Evolutionary conservation across 2,797 vertebrate species (phyloP), one percentile per base, ranked within the genome.

Genomic region (Natrix natrix): DNA sequence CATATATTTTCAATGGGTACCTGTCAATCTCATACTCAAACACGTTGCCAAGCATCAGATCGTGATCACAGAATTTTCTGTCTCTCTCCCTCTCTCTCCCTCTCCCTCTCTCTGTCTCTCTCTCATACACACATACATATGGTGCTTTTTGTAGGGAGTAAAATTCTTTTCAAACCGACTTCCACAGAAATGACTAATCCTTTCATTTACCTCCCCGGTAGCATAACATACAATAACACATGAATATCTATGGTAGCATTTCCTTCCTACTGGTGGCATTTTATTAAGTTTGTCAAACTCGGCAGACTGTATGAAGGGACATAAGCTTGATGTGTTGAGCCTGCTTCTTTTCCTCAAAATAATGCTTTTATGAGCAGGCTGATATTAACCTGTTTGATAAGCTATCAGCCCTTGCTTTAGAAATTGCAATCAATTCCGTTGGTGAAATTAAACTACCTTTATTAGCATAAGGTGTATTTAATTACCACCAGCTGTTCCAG

Each of bases 391-490:
- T 32, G 66, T 0, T 0, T 96, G 95, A 96, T 96, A 96, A 0
- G 87, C 96, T 97, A 97, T 97, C 97, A 94, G 92, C 87, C 54
- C 92, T 95, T 0, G 0, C 88, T 94, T 93, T 94, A 90, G 89
- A 94, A 95, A 96, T 94, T 86, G 86, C 89, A 93, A 96, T 96
- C 95, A 93, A 93, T 94, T 94, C 92, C 94, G 93, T 95, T 96
- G 96, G 91, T 91, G 95, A 94, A 97, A 97, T 96, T 94, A 97
- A 94, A 94, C 93, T 24, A 32, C 92, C 95, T 96, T 97, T 97
- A 97, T 97, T 96, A 95, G 93, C 74, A 95, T 0, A 8, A 94
- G 93, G 90, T 1, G 0, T 1, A 86, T 96, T 97, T 97, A 96
- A 97, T 97, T 95, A 95, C 95, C 95, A 94, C 95, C 96, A 97